Base-by-base conservation (phyloP, 64 coral and sea anemone genomes). In the Acropora tenuis region DNA sequence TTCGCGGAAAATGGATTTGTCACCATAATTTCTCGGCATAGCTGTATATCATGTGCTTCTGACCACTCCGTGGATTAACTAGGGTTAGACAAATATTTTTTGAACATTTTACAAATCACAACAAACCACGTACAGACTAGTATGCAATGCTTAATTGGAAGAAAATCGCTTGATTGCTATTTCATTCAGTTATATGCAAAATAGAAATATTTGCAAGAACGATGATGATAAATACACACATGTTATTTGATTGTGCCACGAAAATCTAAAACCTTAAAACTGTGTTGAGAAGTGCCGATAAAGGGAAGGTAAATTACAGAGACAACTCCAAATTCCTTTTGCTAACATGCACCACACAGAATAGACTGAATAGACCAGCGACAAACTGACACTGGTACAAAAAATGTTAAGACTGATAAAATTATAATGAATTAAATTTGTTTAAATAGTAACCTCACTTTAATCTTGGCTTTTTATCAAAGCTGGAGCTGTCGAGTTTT, bases 1-100 rank as follows among this genome's bases (percentile, higher is more conserved):
- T 83, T 89, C 0, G 77, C 87, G 55, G 68, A 78, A 77, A 89
- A 94, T 18, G 86, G 78, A 67, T 94, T 94, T 0, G 68, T 82
- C 15, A 83, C 83, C 53, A 89, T 42, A 80, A 84, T 84, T 89
- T 89, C 79, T 17, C 75, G 71, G 73, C 86, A 94, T 19, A 94
- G 8, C 41, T 69, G 47, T 2, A 55, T 78, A 83, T 93, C 85
- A 48, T 84, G 92, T 83, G 12, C 3, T 50, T 78, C 73, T 48
- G 91, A 63, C 91, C 91, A 93, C 59, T 93, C 75, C 91, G 88
- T 93, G 13, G 91, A 73, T 16, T 83, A 68, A 87, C 86, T 88
- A 88, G 69, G 72, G 72, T 72, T 9, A 75, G 74, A 75, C 84
- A 88, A 88, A 88, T 19, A 8, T 11, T 88, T 88, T 57, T 55